Base-by-base conservation (phyloP, 2,888 invertebrate species). In the Epsilonema sp. region DNA sequence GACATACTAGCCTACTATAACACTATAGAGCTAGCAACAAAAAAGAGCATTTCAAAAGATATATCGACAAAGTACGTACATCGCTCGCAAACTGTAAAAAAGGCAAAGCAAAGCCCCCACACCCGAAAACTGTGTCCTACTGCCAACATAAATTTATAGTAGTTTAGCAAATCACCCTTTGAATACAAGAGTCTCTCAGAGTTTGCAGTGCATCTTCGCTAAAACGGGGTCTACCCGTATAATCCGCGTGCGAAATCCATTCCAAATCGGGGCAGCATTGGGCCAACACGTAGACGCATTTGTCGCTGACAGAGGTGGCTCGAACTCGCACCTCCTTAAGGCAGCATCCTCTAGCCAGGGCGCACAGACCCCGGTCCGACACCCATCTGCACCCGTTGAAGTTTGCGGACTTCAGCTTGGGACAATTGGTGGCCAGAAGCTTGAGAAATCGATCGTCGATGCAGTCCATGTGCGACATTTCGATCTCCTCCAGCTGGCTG, bases 181-280 rank as follows among this genome's bases (percentile, higher is more conserved):
- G 58, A 38, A 59, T 54, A 48, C 62, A 62, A 24, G 60, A 54
- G 47, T 60, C 57, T 23, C 57, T 48, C 5, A 62, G 53, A 38
- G 53, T 53, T 47, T 58, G 56, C 21, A 62, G 52, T n/a, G 62
- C 62, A 13, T 53, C 51, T 37, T 57, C 56, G 36, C 57, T 58
- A 50, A 62, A 63, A 25, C 55, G 57, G 3, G 62, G 62, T 20
- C 56, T 44, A 13, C 60, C 61, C 44, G 52, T 53, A 44, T 46
- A 62, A 49, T 62, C 62, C 13, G 60, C 56, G 43, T 62, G 54
- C 19, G 59, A 56, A 40, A 62, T 58, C 59, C 62, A 61, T 51
- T 62, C 62, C 38, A 62, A 47, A 19, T 57, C 52, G 11, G 61
- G 58, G 48, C 62, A 62, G 49, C 55, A 60, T 51, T 60, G 58